phyloP scores from a whole-genome alignment of 1,140 invertebrate species.

The Drosophila mauritiana region DNA sequence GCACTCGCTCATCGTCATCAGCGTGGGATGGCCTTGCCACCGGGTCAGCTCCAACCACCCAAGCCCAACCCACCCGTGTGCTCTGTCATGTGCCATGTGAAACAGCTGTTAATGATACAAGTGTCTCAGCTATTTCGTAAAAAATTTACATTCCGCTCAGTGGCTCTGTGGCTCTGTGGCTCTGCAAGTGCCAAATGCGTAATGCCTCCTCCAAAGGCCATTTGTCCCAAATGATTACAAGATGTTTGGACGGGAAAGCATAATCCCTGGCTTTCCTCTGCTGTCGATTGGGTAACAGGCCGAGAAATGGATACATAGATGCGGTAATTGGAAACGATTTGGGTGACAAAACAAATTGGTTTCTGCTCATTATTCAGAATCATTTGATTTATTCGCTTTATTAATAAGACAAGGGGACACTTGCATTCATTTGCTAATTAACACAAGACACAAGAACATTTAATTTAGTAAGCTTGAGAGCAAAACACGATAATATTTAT shows the following conservation, averaged over 20 bases:
- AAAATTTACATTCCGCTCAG: constrained; percentile 41
- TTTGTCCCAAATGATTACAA: constrained; percentile 52
- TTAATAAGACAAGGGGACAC: background rate
- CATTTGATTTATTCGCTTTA: constrained; percentile 20
- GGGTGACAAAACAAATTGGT: constrained; percentile 18
- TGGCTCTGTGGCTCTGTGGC: constrained; percentile 9
- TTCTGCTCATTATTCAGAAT: constrained; percentile 5
- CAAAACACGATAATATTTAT: no score
- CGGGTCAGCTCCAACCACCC: constrained; percentile 8
- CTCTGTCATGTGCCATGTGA: constrained; percentile 66
- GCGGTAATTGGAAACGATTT: constrained; percentile 32
- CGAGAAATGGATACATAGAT: constrained; percentile 32
- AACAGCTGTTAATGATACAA: constrained; percentile 77
- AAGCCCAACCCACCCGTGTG: constrained; percentile 4
- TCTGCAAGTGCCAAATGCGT: constrained; percentile 1
- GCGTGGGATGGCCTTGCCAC: constrained; percentile 40
- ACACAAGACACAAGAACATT: no score
- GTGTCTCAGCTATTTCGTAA: constrained; percentile 56
- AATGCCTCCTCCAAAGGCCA: constrained; percentile 18
- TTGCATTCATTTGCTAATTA: background rate
- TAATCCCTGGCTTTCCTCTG: constrained; percentile 33
- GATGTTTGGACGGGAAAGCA: constrained; percentile 22
- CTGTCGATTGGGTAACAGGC: constrained; percentile 41
- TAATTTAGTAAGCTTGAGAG: no score
- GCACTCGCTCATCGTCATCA: constrained; percentile 16